phyloP scores from a whole-genome alignment of 2,888 invertebrate species.

The Lissocephala sabroskyi region DNA sequence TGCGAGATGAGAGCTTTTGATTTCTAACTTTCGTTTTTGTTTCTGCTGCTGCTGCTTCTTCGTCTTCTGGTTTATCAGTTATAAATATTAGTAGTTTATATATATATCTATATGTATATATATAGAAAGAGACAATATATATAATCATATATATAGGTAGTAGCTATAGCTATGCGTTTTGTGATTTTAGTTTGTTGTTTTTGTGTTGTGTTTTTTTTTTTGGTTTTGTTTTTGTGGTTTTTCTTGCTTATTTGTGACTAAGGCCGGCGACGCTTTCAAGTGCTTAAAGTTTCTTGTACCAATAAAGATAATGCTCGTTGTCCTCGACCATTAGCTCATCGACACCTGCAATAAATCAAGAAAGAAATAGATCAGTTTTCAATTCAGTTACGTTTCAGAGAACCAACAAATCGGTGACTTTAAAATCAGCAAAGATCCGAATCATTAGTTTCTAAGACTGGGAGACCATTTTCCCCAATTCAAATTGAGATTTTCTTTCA shows the following conservation, averaged over 20 bases:
- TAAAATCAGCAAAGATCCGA: no score
- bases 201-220: conserved; percentile 14
- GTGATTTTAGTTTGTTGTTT: conserved; percentile 8
- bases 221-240: conserved; percentile 12
- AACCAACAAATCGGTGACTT: no score
- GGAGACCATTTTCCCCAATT: no score
- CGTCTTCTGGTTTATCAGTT: conserved; percentile 39
- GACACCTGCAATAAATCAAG: conserved; percentile 75
- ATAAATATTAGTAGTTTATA: background rate
- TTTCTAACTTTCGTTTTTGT: no score
- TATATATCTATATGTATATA: conserved; percentile 11
- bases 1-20: no score
- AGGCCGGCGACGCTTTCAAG: conserved; percentile 36
- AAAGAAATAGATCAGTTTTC: background rate
- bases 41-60: no score
- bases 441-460: no score
- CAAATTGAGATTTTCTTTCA: no score
- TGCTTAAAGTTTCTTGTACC: conserved; percentile 91
- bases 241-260: conserved; percentile 30
- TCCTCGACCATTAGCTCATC: conserved; percentile 90
- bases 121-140: conserved; percentile 13
- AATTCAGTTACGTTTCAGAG: background rate
- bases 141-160: conserved; percentile 11
- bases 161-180: conserved; percentile 14
- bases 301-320: conserved; percentile 91